Evolutionary conservation across 2,888 invertebrate species (phyloP), one percentile per base, ranked within the genome.

Genomic region (Conomelus anceps): DNA sequence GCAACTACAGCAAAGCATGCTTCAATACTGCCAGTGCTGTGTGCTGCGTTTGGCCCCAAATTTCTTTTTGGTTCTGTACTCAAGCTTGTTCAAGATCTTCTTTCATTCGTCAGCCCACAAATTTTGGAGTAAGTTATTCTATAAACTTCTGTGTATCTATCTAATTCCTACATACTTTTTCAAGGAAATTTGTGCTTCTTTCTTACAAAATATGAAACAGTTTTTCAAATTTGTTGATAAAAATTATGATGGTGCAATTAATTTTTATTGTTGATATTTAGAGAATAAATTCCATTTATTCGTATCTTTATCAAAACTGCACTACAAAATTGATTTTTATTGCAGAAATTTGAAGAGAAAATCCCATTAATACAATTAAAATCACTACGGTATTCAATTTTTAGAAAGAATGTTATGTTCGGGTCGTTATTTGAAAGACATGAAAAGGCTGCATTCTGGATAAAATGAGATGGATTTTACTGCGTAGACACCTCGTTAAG

Each of bases 101-200:
- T 99, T 89, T 97, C 97, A 91, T 99, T 99, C 93, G 95, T 97
- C 85, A 98, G 97, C 92, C 99, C 99, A 0, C 96, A 98, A 93
- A 94, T 99, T 92, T 95, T 98, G 90, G 96, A 95, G 98, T 98
- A 94, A 95, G 92, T 92, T 88, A 9, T 84, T 86, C 63, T 88
- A 11, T 7, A 22, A 22, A 1, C 11, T n/a, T n/a, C 3, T 85
- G 11, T 11, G 22, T n/a, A 20, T 63, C 84, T 89, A 90, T 89
- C 91, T 24, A 22, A 88, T 63, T 87, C 85, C 41, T 86, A 63
- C n/a, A 84, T 23, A 22, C 23, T 86, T n/a, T 22, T n/a, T 26
- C n/a, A n/a, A n/a, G n/a, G n/a, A n/a, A n/a, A n/a, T 22, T 86
- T 23, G 4, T 7, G 22, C 22, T 26, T 22, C 13, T 13, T 23